Conservation (phyloP, 2,888 invertebrate species). For the Venusia cambrica region DNA sequence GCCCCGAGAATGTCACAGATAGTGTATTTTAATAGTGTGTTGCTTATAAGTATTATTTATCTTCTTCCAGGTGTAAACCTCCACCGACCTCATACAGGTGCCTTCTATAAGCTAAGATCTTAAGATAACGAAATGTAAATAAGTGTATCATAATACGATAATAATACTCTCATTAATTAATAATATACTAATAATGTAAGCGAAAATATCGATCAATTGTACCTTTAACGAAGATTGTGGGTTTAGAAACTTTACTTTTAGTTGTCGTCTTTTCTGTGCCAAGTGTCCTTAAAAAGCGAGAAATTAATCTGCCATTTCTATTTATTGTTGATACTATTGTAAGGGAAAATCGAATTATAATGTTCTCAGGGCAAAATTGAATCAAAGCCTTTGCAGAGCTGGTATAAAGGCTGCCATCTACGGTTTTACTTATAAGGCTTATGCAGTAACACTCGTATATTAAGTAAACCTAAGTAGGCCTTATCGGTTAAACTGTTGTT, state of each 20-base stretch:
- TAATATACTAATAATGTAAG: slow-evolving; percentile 48
- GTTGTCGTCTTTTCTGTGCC: slow-evolving; percentile 61
- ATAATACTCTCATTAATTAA: slow-evolving; percentile 53
- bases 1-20: too few relatives aligned
- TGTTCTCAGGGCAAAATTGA: too few relatives aligned
- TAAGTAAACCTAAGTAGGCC: too few relatives aligned
- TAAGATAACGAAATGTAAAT: slow-evolving; percentile 66
- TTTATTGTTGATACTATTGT: slow-evolving; percentile 11
- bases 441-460: too few relatives aligned
- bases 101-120: slow-evolving; percentile 74
- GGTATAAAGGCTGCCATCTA: too few relatives aligned
- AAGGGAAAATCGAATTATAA: too few relatives aligned
- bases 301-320: slow-evolving; percentile 37
- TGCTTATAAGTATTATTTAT: too few relatives aligned
- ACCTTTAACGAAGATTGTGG: slow-evolving; percentile 49
- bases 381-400: too few relatives aligned
- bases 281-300: slow-evolving; percentile 43
- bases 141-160: slow-evolving; percentile 65
- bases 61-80: slow-evolving; percentile 65
- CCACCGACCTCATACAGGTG: slow-evolving; percentile 80
- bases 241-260: slow-evolving; percentile 38
- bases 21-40: neutral
- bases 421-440: too few relatives aligned
- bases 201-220: slow-evolving; percentile 70
- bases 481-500: too few relatives aligned